Percentiles rank a stretch among this genome's conserved stretches.
phyloP scores from a whole-genome alignment of 2,888 invertebrate species.

The Ectemnius lituratus region DNA sequence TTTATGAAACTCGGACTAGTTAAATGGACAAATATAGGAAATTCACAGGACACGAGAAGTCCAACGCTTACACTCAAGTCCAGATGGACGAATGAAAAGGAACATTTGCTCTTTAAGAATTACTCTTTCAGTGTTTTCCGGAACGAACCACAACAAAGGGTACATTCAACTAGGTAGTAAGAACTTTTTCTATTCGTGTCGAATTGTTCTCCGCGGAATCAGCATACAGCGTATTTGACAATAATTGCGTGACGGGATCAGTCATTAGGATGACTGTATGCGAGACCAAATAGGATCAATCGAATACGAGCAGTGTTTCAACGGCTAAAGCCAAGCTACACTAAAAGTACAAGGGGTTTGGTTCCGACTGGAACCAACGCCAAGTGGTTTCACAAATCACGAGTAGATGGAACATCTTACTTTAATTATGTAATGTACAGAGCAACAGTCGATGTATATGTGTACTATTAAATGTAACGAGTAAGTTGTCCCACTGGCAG shows the following conservation, averaged over 20 bases:
- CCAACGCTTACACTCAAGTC: too few species aligned
- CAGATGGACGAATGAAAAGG: not conserved
- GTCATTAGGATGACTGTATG: slow-evolving; percentile 26
- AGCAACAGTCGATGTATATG: slow-evolving; percentile 1
- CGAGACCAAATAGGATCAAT: slow-evolving; percentile 33
- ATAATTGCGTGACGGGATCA: slow-evolving; percentile 52
- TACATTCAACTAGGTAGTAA: not conserved
- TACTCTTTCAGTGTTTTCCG: too few species aligned
- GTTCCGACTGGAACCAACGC: too few species aligned
- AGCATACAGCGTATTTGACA: slow-evolving; percentile 52
- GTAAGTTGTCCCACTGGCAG: not conserved
- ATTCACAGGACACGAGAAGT: too few species aligned
- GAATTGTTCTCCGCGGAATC: slow-evolving; percentile 36
- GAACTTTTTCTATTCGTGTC: slow-evolving; percentile 8
- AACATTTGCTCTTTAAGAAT: slow-evolving; percentile 17
- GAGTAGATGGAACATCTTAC: not conserved
- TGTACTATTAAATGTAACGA: slow-evolving; percentile 7
- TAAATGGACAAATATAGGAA: too few species aligned
- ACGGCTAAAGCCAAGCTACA: too few species aligned
- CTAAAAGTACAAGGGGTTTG: too few species aligned
- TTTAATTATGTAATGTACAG: not conserved
- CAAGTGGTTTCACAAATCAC: not conserved
- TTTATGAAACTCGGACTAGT: too few species aligned
- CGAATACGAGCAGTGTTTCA: not conserved
- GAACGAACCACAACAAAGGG: not conserved